Evolutionary conservation across 53 echinoderm and acorn worm genomes (phyloP), one percentile per base, ranked within the genome.

Genomic region (Crossaster papposus): DNA sequence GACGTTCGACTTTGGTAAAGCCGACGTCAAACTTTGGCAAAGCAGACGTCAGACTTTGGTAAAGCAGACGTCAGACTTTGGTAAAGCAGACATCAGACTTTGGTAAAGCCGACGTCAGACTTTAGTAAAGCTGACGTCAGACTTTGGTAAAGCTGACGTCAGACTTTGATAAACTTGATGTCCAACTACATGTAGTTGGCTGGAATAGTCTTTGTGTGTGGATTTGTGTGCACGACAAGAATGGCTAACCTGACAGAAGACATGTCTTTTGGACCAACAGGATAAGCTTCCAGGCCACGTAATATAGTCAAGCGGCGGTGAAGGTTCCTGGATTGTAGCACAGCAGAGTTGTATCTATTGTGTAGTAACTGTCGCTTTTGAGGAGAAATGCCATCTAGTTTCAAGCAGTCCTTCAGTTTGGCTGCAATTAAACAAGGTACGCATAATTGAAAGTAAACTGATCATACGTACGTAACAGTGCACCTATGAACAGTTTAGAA

Each of bases 311-410:
- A 65, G 18, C 90, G 85, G 30, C 91, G 73, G 34, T 95, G 91
- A 18, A 95, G 90, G 62, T 89, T 91, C n/a, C 95, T 55, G 44
- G 95, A 95, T 35, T 89, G 89, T 24, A 91, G 77, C 14, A 95
- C 95, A 15, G 93, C 89, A 29, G 89, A 81, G 81, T 91, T 93
- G 72, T 91, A 95, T 84, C 88, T 89, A 64, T 74, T 91, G 89
- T 93, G 91, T 11, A 95, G 86, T 24, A 89, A 81, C 68, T 80
- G 89, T 17, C 82, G 65, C 24, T 91, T 93, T 71, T 91, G 80
- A 29, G 91, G 62, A 34, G 70, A 85, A 31, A 94, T 37, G 65
- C 82, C 88, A 9, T 85, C 72, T 24, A 82, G 30, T 14, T 85
- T 80, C 22, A 91, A 76, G 4, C 91, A 86, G 54, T 71, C 70